Percentiles rank a stretch among this genome's conserved stretches.
These are phyloP conservation scores for Mythimna loreyi DNA, from an alignment of 2,888 invertebrate genomes.

Conservation along the genomic window DNA sequence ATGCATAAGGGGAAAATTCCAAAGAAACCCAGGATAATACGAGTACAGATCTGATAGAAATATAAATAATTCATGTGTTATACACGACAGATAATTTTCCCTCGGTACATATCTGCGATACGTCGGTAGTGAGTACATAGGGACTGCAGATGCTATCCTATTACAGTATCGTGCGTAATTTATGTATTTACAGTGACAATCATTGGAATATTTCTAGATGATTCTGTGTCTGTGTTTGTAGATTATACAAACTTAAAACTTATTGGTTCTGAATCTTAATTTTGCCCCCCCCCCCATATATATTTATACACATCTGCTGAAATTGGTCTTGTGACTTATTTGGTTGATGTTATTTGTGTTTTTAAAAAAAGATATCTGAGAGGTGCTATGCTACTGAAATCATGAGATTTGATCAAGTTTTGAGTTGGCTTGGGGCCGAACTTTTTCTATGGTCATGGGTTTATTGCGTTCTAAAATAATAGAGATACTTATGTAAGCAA, in stretches of 20 bases:
- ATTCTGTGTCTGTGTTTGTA: conserved; percentile 5
- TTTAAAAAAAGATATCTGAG: neutral
- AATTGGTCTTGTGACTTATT: neutral
- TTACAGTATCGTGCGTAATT: conserved; percentile 40
- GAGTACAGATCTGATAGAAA: conserved; percentile 16
- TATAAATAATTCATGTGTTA: conserved; percentile 47
- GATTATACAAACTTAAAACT: neutral
- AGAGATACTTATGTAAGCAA: too few relatives aligned
- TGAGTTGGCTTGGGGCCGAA: neutral
- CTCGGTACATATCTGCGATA: conserved; percentile 29
- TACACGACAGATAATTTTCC: conserved; percentile 41
- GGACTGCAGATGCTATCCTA: conserved; percentile 42
- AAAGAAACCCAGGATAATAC: conserved; percentile 20
- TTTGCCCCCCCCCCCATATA: neutral
- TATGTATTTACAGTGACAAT: conserved; percentile 16
- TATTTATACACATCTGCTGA: too few relatives aligned
- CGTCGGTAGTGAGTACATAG: conserved; percentile 5
- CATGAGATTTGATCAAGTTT: neutral
- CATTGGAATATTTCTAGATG: conserved; percentile 33
- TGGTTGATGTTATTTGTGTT: neutral
- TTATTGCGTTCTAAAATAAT: neutral
- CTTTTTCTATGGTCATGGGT: neutral
- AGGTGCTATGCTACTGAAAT: neutral
- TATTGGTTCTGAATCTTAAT: neutral
- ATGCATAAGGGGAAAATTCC: conserved; percentile 18